phyloP scores from a whole-genome alignment of 53 echinoderm and acorn worm species.

The Holothuria scabra region DNA sequence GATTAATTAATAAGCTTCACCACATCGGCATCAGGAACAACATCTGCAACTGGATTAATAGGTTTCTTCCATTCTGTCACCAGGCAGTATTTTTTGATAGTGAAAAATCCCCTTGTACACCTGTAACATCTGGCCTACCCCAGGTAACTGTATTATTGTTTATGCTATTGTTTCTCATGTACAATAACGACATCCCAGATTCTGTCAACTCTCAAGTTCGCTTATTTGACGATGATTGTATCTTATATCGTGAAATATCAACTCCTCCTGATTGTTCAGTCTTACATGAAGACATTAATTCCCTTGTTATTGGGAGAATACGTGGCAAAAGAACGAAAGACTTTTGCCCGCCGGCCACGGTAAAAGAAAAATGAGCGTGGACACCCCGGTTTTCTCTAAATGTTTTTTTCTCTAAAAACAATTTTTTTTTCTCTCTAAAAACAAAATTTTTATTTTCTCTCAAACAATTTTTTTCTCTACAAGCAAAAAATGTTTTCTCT shows the following conservation, averaged over 20 bases:
- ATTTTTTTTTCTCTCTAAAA: too few species aligned
- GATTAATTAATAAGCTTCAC: slow-evolving; percentile 46
- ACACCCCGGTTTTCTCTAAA: too few species aligned
- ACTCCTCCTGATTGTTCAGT: background rate
- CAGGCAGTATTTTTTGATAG: slow-evolving; percentile 60
- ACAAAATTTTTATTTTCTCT: too few species aligned
- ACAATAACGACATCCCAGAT: slow-evolving; percentile 61
- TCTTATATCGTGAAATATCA: slow-evolving; percentile 59
- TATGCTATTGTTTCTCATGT: slow-evolving; percentile 57
- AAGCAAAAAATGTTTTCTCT: too few species aligned
- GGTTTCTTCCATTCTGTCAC: slow-evolving; percentile 39
- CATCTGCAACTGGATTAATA: slow-evolving; percentile 42
- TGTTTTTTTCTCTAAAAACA: too few species aligned
- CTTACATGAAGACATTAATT: slow-evolving; percentile 48
- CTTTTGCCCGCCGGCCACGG: too few species aligned
- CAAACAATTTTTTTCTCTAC: too few species aligned
- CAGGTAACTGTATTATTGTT: slow-evolving; percentile 62
- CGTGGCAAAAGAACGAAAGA: slow-evolving; percentile 14
- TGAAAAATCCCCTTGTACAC: slow-evolving; percentile 10
- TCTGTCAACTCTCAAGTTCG: slow-evolving; percentile 37
- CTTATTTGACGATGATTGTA: slow-evolving; percentile 63
- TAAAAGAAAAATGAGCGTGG: too few species aligned
- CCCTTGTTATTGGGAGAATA: slow-evolving; percentile 29
- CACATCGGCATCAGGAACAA: slow-evolving; percentile 39
- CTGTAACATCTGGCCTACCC: slow-evolving; percentile 61